These are phyloP conservation scores for Marisa cornuarietis DNA, from an alignment of 1,140 invertebrate species.

Conservation along the genomic window DNA sequence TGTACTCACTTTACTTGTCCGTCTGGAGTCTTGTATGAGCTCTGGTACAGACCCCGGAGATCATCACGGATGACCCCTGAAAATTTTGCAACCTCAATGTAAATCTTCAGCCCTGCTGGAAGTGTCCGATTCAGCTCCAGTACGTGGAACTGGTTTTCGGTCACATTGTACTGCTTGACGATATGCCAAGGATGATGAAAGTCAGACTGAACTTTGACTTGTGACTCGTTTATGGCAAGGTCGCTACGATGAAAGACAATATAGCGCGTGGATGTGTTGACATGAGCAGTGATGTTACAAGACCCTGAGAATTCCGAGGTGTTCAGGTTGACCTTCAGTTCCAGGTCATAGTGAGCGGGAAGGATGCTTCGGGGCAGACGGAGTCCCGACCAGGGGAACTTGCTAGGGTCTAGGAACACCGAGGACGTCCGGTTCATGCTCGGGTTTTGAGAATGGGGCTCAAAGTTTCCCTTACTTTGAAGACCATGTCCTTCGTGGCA, in stretches of 20 bases:
- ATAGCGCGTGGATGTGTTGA: constrained; percentile 34
- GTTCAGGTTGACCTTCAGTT: constrained; percentile 41
- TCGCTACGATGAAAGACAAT: constrained; percentile 44
- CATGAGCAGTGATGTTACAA: constrained; percentile 38
- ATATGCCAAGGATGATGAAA: constrained; percentile 13
- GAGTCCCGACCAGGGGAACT: constrained; percentile 37
- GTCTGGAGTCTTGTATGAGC: constrained; percentile 41
- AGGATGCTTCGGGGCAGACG: constrained; percentile 41
- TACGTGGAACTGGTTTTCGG: constrained; percentile 39
- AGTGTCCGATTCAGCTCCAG: constrained; percentile 36
- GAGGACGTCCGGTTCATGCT: neutral
- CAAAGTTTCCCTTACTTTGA: too few relatives aligned
- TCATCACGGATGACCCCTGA: constrained; percentile 38
- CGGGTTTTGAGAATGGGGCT: neutral
- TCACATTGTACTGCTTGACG: constrained; percentile 26
- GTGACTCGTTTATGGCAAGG: constrained; percentile 5
- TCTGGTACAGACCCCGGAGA: constrained; percentile 46
- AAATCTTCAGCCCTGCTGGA: constrained; percentile 24
- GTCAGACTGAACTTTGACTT: neutral
- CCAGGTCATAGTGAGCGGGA: constrained; percentile 44
- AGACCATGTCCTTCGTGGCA: neutral
- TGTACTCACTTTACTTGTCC: constrained; percentile 43
- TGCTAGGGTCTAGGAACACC: neutral
- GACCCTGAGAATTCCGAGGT: constrained; percentile 39
- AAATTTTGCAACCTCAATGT: constrained; percentile 40